Evolutionary conservation across 2,888 invertebrate species (phyloP).

Genomic region (Auanema sp.): DNA sequence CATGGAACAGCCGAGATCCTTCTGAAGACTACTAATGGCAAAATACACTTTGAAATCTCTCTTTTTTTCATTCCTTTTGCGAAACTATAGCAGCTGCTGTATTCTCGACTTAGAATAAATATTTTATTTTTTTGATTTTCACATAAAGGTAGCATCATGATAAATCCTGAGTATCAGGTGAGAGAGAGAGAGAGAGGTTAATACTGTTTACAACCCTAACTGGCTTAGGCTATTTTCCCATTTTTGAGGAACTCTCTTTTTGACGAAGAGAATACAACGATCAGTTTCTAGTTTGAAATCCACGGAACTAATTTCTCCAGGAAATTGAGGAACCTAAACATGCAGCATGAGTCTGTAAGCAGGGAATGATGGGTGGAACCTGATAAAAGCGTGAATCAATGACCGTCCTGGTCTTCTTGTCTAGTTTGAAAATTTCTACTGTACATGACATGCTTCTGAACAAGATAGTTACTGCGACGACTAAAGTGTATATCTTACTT

Average conservation of each 20-base stretch:
- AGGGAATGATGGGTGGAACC: slow-evolving; percentile 13
- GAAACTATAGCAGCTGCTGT: not conserved
- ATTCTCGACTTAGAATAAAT: not conserved
- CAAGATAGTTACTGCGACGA: too few species aligned
- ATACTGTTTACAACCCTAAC: slow-evolving; percentile 27
- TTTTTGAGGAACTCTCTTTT: slow-evolving; percentile 35
- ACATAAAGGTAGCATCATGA: not conserved
- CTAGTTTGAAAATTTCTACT: slow-evolving; percentile 41
- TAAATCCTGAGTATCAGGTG: slow-evolving; percentile 1
- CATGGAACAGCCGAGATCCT: slow-evolving; percentile 1
- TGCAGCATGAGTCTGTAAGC: not conserved
- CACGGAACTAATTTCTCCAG: slow-evolving; percentile 36
- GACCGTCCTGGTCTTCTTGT: slow-evolving; percentile 43
- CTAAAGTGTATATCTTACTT: slow-evolving; percentile 4
- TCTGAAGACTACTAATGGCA: too few species aligned
- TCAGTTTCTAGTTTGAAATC: slow-evolving; percentile 44
- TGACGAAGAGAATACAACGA: slow-evolving; percentile 37
- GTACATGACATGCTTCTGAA: slow-evolving; percentile 33
- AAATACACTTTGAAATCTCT: too few species aligned
- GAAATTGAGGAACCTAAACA: slow-evolving; percentile 33
- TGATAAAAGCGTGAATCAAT: slow-evolving; percentile 40
- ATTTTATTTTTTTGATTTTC: not conserved
- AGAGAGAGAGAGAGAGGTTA: too few species aligned
- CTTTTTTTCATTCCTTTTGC: not conserved
- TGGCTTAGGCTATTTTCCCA: slow-evolving; percentile 45